phyloP scores from a whole-genome alignment of 1,140 invertebrate genomes.

The Zaprionus ornatus region DNA sequence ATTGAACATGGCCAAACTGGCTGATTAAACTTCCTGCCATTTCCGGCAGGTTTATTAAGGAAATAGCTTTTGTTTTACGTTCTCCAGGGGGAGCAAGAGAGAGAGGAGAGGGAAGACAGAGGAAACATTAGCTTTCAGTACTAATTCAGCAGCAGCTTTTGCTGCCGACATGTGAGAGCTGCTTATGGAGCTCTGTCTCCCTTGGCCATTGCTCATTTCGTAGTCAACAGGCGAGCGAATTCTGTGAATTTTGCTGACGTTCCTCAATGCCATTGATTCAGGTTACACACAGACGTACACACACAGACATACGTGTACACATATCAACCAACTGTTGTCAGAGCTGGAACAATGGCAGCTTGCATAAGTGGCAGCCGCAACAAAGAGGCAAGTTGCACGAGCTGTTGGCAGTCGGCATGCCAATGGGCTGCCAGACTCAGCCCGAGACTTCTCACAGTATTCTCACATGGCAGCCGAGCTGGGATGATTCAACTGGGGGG shows the following conservation, averaged over 20 bases:
- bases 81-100: neutral
- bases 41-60: conserved; percentile 2
- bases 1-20: neutral
- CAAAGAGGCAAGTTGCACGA: conserved; percentile 7
- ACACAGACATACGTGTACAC: neutral
- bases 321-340: conserved; percentile 9
- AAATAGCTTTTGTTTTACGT: neutral
- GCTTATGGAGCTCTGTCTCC: neutral
- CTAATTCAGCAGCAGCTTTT: neutral
- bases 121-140: neutral
- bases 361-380: conserved; percentile 34
- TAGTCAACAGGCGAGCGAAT: conserved; percentile 14
- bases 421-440: neutral
- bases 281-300: conserved; percentile 1
- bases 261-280: conserved; percentile 23
- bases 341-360: conserved; percentile 21
- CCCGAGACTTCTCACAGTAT: conserved; percentile 1
- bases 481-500: conserved; percentile 21
- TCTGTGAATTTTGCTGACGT: conserved; percentile 36
- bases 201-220: conserved; percentile 27
- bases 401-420: neutral
- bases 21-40: conserved; percentile 3
- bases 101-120: too few species aligned
- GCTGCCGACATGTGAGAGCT: neutral
- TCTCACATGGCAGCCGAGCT: neutral